Conservation (phyloP, 2,888 invertebrate genomes). For the Reticulitermes lucifugus region DNA sequence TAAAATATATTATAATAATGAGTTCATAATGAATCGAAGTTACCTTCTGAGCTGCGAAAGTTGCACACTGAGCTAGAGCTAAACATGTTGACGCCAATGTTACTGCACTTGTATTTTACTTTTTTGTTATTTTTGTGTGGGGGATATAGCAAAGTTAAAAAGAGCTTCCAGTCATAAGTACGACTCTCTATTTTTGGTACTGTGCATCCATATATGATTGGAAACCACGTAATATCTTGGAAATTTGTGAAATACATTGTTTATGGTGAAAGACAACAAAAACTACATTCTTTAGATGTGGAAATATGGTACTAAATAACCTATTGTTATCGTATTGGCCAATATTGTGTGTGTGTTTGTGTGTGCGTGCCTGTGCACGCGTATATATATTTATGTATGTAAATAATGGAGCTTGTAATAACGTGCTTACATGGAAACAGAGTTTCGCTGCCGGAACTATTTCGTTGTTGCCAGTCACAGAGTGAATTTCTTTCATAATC, state of each 20-base stretch:
- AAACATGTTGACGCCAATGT: slow-evolving; percentile 35
- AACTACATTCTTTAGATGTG: not conserved
- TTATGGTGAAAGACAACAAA: slow-evolving; percentile 25
- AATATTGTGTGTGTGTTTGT: not conserved
- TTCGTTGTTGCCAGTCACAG: too few relatives aligned
- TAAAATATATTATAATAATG: slow-evolving; percentile 37
- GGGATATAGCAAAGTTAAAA: slow-evolving; percentile 46
- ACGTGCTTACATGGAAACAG: not conserved
- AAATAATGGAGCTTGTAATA: not conserved
- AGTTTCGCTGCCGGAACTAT: not conserved
- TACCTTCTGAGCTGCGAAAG: slow-evolving; percentile 41
- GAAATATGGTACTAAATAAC: not conserved
- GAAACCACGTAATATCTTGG: slow-evolving; percentile 34
- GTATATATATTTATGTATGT: not conserved
- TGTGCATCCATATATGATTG: slow-evolving; percentile 49
- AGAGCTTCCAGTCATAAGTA: slow-evolving; percentile 53
- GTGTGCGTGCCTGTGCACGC: not conserved
- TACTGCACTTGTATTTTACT: slow-evolving; percentile 36
- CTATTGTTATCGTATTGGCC: not conserved
- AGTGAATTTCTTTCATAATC: too few relatives aligned
- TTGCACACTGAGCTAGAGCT: slow-evolving; percentile 32
- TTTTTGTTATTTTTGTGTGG: slow-evolving; percentile 46
- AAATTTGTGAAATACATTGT: not conserved
- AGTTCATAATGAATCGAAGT: slow-evolving; percentile 13
- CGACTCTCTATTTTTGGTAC: slow-evolving; percentile 53